Evolutionary conservation across 2,888 invertebrate genomes (phyloP).

Genomic region (Melangyna quadrimaculata): DNA sequence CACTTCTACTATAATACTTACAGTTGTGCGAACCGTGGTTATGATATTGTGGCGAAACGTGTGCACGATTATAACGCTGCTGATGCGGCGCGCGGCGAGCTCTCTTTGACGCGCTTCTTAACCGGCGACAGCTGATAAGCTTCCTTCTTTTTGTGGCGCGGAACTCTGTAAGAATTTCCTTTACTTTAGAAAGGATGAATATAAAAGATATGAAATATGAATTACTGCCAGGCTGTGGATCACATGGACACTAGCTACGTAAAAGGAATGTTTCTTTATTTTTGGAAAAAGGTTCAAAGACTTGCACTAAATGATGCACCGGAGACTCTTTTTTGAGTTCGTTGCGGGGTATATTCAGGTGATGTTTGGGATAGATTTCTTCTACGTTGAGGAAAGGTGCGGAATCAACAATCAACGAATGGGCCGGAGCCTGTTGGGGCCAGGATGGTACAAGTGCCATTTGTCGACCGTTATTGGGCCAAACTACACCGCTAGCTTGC

Average conservation of each 20-base stretch:
- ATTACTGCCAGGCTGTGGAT: slow-evolving; percentile 64
- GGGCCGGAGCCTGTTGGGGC: slow-evolving; percentile 88
- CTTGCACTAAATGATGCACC: slow-evolving; percentile 81
- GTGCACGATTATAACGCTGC: slow-evolving; percentile 80
- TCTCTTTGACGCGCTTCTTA: slow-evolving; percentile 98
- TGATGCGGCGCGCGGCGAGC: slow-evolving; percentile 92
- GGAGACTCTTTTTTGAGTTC: slow-evolving; percentile 84
- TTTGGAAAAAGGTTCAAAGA: slow-evolving; percentile 37
- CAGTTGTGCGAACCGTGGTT: slow-evolving; percentile 78
- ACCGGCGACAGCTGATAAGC: slow-evolving; percentile 96
- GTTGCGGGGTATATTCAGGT: slow-evolving; percentile 83
- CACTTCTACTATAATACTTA: slow-evolving; percentile 76
- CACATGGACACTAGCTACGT: slow-evolving; percentile 51
- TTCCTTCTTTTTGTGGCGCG: slow-evolving; percentile 88
- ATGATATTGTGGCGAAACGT: slow-evolving; percentile 81
- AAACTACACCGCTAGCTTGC: slow-evolving; percentile 81
- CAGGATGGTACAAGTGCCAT: slow-evolving; percentile 92
- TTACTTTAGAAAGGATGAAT: slow-evolving; percentile 75
- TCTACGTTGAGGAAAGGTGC: slow-evolving; percentile 87
- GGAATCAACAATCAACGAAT: slow-evolving; percentile 89
- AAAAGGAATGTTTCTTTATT: background rate
- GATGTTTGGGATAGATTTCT: slow-evolving; percentile 83
- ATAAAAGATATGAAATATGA: slow-evolving; percentile 55
- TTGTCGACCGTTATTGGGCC: slow-evolving; percentile 84
- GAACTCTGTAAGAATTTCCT: slow-evolving; percentile 81